Conservation (phyloP, 1,140 invertebrate species). For the Drosophila nigromelanica region DNA sequence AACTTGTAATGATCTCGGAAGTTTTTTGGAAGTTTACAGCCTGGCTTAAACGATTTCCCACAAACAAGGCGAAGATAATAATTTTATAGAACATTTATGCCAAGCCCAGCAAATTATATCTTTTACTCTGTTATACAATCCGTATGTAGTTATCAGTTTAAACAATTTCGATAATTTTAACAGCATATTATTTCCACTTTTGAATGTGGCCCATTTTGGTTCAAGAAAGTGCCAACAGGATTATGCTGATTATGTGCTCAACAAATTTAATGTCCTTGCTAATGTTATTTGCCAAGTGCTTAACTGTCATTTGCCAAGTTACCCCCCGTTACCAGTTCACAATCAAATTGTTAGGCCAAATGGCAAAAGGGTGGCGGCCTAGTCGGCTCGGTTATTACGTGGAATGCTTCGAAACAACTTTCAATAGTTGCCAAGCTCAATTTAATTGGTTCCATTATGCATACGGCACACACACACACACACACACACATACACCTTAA, state of each 20-base stretch:
- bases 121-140: too few relatives aligned
- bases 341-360: constrained; percentile 46
- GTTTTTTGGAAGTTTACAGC: too few relatives aligned
- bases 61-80: too few relatives aligned
- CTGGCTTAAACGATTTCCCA: too few relatives aligned
- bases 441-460: constrained; percentile 53
- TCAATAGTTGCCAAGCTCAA: constrained; percentile 50
- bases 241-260: constrained; percentile 29
- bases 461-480: constrained; percentile 22
- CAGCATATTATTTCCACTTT: not conserved
- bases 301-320: not conserved
- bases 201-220: not conserved
- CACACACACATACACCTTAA: not conserved
- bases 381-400: constrained; percentile 35
- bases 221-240: not conserved
- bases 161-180: not conserved
- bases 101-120: too few relatives aligned
- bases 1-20: too few relatives aligned
- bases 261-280: constrained; percentile 13
- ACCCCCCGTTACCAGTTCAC: not conserved
- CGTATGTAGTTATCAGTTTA: not conserved
- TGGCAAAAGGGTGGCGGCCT: constrained; percentile 9
- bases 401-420: constrained; percentile 29
- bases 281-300: constrained; percentile 13
- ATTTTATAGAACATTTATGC: too few relatives aligned